Conservation (phyloP, 2,797 vertebrate species). For the Microtus californicus region DNA sequence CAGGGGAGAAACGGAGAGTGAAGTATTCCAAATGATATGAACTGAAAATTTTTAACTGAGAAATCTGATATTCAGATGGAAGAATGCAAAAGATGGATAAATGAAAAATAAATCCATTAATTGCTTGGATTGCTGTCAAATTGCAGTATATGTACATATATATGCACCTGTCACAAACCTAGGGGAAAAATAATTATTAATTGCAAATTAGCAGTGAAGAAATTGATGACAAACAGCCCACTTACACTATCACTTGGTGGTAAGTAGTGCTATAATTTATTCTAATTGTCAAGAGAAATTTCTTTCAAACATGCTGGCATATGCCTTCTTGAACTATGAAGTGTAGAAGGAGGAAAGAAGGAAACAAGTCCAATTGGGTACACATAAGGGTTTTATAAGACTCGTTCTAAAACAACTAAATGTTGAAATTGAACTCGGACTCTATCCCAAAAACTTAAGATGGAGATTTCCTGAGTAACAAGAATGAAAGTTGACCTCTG, state of each 20-base stretch:
- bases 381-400: background rate
- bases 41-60: background rate
- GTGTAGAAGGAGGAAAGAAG: no score
- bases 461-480: no score
- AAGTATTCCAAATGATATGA: background rate
- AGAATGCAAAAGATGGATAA: background rate
- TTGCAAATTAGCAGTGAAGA: background rate
- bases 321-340: background rate
- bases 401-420: background rate
- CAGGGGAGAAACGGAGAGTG: background rate
- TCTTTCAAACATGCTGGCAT: background rate
- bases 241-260: background rate
- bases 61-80: background rate
- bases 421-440: background rate
- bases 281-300: background rate
- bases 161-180: background rate
- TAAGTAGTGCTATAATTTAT: background rate
- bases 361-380: background rate
- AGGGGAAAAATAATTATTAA: background rate
- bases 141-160: no score
- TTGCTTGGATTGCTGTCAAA: background rate
- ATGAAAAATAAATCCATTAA: background rate
- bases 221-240: background rate
- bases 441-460: background rate
- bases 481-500: background rate